Evolutionary conservation across 2,797 vertebrate genomes (phyloP).

Genomic region (Poecilia velifera): DNA sequence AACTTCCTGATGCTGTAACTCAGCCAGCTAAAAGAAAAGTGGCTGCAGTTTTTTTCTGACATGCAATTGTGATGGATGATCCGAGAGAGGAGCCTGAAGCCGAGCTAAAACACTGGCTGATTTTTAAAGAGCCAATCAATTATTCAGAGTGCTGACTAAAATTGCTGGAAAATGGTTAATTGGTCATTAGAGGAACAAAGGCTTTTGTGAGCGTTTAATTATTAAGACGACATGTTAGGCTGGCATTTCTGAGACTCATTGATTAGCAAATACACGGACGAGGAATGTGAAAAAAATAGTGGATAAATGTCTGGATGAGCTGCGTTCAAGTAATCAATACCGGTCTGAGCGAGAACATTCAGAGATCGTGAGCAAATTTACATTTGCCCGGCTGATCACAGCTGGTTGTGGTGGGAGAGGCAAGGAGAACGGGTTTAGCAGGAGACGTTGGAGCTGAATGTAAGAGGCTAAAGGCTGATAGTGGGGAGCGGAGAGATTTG

Average conservation of each 20-base stretch:
- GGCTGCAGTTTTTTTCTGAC: conserved; percentile 57
- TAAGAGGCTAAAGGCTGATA: conserved; percentile 28
- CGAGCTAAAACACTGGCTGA: conserved; percentile 63
- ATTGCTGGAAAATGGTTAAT: conserved; percentile 80
- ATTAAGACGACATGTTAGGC: conserved; percentile 72
- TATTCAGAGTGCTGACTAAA: conserved; percentile 78
- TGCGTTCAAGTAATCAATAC: conserved; percentile 45
- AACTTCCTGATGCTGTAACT: conserved; percentile 21
- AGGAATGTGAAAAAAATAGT: conserved; percentile 54
- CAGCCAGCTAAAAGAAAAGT: conserved; percentile 70
- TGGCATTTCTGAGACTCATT: conserved; percentile 58
- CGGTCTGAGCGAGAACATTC: conserved; percentile 49
- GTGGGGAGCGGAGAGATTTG: conserved; percentile 45
- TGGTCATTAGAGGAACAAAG: conserved; percentile 84
- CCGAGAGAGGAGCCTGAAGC: conserved; percentile 61
- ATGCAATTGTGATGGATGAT: conserved; percentile 69
- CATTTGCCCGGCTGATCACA: conserved; percentile 56
- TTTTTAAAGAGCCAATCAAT: conserved; percentile 79
- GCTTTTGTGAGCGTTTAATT: conserved; percentile 77
- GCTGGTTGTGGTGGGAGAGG: conserved; percentile 24
- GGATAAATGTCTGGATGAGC: conserved; percentile 24
- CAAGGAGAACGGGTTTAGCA: conserved; percentile 41
- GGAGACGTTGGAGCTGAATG: conserved; percentile 33
- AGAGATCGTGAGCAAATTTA: conserved; percentile 50
- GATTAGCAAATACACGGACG: conserved; percentile 63